Evolutionary conservation across 1,140 invertebrate species (phyloP), one percentile per base, ranked within the genome.

Genomic region (Aleiodes sp.): DNA sequence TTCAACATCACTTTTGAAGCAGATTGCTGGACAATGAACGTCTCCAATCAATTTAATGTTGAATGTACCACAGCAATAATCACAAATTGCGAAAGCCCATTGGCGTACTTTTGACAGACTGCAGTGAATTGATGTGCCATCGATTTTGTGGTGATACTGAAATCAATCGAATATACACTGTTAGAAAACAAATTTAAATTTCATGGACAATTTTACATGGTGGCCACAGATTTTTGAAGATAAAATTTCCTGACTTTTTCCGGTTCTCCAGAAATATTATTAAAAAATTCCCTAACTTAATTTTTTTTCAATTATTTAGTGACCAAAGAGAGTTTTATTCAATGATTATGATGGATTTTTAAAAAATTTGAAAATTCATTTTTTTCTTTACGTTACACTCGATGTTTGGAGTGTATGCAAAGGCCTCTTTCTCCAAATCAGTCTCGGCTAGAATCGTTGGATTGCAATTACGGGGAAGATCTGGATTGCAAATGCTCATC

Each of bases 351-450:
- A n/a, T n/a, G n/a, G n/a, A n/a, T n/a, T n/a, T n/a, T n/a, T n/a
- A n/a, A n/a, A n/a, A n/a, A n/a, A n/a, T n/a, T n/a, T n/a, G n/a
- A 26, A 41, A 16, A 26, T 35, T n/a, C n/a, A n/a, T n/a, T n/a
- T n/a, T n/a, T n/a, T n/a, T n/a, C n/a, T n/a, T 63, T 78, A 90
- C 89, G 26, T 80, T 65, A 67, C 89, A 91, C 0, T 84, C 86
- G 31, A 89, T 78, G 0, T 82, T 82, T 0, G 72, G 75, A 0
- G 77, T 82, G 65, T 80, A 87, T 37, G 80, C 78, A 72, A 88
- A 90, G 0, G 74, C 29, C 72, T 90, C 89, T 66, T 86, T 89
- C 43, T 80, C 79, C 7, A 91, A 76, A 75, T 87, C 84, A 0
- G 74, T 19, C 8, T 81, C 68, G 0, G 87, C 87, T 12, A 88